Evolutionary conservation across 2,113 vertebrate species (phyloP).

Genomic region (Cisticola juncidis): DNA sequence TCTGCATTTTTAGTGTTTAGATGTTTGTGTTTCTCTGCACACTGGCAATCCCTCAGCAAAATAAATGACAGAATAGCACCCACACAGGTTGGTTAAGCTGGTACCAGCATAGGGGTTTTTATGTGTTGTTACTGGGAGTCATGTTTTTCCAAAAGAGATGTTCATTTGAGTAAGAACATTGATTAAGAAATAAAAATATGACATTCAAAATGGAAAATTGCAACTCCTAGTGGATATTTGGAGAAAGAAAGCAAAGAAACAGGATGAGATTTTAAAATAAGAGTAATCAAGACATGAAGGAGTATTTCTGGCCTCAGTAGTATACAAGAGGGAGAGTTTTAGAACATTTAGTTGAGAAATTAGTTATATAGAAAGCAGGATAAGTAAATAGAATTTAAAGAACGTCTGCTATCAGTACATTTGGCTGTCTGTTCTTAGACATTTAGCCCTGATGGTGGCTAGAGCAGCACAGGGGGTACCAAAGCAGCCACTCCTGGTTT

Average conservation of each 20-base stretch:
- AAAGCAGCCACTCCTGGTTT: neutral
- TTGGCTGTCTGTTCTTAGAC: neutral
- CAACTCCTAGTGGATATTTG: neutral
- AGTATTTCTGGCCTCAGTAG: neutral
- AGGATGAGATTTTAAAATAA: neutral
- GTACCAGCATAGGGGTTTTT: neutral
- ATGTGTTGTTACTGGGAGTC: neutral
- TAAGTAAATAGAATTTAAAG: neutral
- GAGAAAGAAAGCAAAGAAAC: neutral
- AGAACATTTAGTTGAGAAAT: neutral
- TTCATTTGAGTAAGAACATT: neutral
- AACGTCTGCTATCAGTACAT: neutral
- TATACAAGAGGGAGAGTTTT: neutral
- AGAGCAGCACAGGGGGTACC: neutral
- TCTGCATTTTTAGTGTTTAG: neutral
- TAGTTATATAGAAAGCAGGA: neutral
- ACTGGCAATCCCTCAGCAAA: neutral
- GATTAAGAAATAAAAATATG: neutral
- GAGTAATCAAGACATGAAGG: neutral
- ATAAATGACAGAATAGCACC: neutral
- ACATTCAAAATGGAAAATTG: neutral
- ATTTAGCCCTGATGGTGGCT: neutral
- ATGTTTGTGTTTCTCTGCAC: neutral
- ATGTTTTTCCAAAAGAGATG: neutral
- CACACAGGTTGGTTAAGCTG: neutral